A percentile compares a stretch with the other conserved stretches of the same genome.
Evolutionary conservation across 2,113 vertebrate species (phyloP).

Genomic region (Sinocyclocheilus anshuiensis): DNA sequence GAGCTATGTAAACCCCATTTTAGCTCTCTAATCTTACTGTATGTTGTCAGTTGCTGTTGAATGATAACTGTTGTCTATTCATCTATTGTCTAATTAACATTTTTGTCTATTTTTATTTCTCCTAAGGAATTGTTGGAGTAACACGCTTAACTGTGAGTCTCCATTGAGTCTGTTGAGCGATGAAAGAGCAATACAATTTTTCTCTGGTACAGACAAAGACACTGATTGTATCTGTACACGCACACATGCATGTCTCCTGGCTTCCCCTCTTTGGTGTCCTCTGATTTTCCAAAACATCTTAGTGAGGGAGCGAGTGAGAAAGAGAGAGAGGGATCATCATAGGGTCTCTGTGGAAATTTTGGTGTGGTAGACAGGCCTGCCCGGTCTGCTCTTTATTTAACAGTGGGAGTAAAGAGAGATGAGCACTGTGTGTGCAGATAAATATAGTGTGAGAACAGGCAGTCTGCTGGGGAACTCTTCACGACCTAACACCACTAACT

Average conservation of each 20-base stretch:
- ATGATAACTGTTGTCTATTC: not conserved
- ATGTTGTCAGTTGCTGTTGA: not conserved
- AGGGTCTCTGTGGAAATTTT: conserved; percentile 20
- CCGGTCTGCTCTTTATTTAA: conserved; percentile 40
- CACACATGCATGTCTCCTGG: not conserved
- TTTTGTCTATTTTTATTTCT: not conserved
- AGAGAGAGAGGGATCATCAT: conserved; percentile 2
- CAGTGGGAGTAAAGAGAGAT: conserved; percentile 38
- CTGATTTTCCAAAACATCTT: conserved; percentile 36
- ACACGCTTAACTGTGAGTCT: not conserved
- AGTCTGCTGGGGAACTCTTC: conserved; percentile 21
- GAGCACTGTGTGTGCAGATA: conserved; percentile 31
- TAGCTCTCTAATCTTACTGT: not conserved
- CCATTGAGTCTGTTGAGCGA: not conserved
- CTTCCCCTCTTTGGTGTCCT: conserved; percentile 3
- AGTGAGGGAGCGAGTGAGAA: not conserved
- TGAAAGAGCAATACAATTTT: not conserved
- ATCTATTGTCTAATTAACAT: not conserved
- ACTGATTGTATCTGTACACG: not conserved
- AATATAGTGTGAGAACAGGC: conserved; percentile 39
- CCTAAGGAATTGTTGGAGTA: not conserved
- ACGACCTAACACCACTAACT: conserved; percentile 12
- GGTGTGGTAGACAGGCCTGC: conserved; percentile 19
- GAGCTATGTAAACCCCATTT: not conserved
- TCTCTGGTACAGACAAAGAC: not conserved